Evolutionary conservation across 2,113 vertebrate species (phyloP).

Genomic region (Gallinago jamesoni): DNA sequence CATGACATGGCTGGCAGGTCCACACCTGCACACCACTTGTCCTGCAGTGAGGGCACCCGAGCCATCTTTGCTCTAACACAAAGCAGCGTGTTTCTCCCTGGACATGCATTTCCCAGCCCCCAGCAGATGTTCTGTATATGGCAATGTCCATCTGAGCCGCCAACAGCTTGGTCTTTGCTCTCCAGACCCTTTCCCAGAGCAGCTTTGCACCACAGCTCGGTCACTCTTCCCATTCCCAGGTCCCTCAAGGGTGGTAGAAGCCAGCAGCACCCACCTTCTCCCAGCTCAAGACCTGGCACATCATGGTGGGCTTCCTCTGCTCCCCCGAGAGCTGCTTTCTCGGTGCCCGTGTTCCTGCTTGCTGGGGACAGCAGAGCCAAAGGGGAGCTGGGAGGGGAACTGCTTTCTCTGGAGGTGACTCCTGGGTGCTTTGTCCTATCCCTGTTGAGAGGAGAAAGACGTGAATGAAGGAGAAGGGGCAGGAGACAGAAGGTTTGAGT

Average conservation of each 20-base stretch:
- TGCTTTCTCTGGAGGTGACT: constrained; percentile 41
- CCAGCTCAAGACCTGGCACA: rapidly evolving
- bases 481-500: not conserved
- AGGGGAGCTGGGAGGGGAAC: constrained; percentile 36
- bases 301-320: not conserved
- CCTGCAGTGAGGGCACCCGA: not conserved
- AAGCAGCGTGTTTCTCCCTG: not conserved
- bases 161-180: not conserved
- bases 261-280: constrained; percentile 34
- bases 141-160: not conserved
- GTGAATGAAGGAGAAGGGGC: not conserved
- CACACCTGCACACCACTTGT: not conserved
- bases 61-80: not conserved
- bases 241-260: not conserved
- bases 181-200: not conserved
- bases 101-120: not conserved
- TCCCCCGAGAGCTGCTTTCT: constrained; percentile 34
- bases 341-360: not conserved
- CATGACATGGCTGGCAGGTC: not conserved
- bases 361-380: constrained; percentile 25
- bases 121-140: not conserved
- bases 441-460: constrained; percentile 8
- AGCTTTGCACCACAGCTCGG: not conserved
- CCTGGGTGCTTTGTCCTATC: constrained; percentile 38
- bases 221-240: not conserved